Evolutionary conservation across 1,140 invertebrate species (phyloP), one percentile per base, ranked within the genome.

Genomic region (Drosophila ficusphila): DNA sequence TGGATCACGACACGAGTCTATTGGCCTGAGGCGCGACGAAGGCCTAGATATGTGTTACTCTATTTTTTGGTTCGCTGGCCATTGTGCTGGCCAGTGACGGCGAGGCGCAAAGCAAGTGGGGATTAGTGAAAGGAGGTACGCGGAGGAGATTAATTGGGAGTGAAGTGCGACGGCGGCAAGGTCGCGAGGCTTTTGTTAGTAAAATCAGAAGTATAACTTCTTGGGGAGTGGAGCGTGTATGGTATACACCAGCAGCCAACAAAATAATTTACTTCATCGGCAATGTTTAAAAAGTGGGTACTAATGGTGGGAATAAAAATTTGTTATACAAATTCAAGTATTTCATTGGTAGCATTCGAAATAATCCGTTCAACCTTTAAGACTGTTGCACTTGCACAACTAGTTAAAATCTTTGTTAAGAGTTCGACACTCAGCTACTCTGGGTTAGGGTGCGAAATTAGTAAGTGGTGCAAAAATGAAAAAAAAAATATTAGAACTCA

Each of bases 101-200:
- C 29, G 21, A 21, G 49, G 27, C 48, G 34, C 16, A n/a, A n/a
- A n/a, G n/a, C n/a, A n/a, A n/a, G 53, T 16, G 41, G 61, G 29
- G 38, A 44, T 16, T 11, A 14, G 39, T 38, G 29, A 52, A 46
- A 27, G 61, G 31, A 56, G 51, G 39, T 29, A n/a, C n/a, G n/a
- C n/a, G 16, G 29, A 36, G 39, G 31, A 57, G 33, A 48, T 46
- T 53, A 49, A 34, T 44, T 58, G 46, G 41, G 29, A 42, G 49
- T 39, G 49, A 56, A 68, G 42, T 33, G 62, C 41, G 65, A 18
- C 39, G 70, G 27, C 48, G 71, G 67, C 79, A 85, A 85, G 79
- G 79, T 86, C 81, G 62, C 46, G 56, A 38, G 44, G 67, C 34
- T 61, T 82, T 61, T 56, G 51, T 69, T 54, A 73, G 56, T 69